Percentiles rank a stretch among this genome's conserved stretches.
Conservation (phyloP, 2,888 invertebrate genomes). For the Polia nebulosa region DNA sequence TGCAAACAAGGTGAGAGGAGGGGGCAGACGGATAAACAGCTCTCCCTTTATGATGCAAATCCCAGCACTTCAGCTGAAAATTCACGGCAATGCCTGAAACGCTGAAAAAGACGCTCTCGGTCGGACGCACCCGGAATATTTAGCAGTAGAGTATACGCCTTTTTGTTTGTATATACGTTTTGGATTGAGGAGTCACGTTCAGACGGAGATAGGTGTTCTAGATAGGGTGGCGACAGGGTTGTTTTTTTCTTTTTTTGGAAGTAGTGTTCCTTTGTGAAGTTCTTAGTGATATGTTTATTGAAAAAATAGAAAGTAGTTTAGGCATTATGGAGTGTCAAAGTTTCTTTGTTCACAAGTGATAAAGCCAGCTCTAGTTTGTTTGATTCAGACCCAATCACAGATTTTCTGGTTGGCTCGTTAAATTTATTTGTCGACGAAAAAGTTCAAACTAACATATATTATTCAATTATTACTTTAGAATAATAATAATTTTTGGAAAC, state of each 20-base stretch:
- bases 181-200: conserved; percentile 60
- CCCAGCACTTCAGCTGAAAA: conserved; percentile 71
- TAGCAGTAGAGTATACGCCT: conserved; percentile 56
- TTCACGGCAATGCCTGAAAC: conserved; percentile 66
- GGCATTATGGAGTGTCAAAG: neutral
- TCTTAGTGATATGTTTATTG: neutral
- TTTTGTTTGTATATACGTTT: conserved; percentile 63
- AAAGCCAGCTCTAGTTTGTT: no score
- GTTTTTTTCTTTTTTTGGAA: conserved; percentile 22
- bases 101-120: conserved; percentile 72
- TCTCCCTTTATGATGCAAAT: conserved; percentile 73
- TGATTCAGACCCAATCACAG: neutral
- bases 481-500: neutral
- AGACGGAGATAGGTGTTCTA: conserved; percentile 47
- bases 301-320: neutral
- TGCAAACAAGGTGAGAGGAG: conserved; percentile 61
- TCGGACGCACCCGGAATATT: conserved; percentile 68
- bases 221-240: conserved; percentile 37
- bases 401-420: neutral
- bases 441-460: no score
- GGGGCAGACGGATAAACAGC: conserved; percentile 60
- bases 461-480: no score
- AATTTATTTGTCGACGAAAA: no score
- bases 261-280: conserved; percentile 5
- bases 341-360: no score